phyloP scores from a whole-genome alignment of 2,888 invertebrate genomes.

The Drosophila lacicola region DNA sequence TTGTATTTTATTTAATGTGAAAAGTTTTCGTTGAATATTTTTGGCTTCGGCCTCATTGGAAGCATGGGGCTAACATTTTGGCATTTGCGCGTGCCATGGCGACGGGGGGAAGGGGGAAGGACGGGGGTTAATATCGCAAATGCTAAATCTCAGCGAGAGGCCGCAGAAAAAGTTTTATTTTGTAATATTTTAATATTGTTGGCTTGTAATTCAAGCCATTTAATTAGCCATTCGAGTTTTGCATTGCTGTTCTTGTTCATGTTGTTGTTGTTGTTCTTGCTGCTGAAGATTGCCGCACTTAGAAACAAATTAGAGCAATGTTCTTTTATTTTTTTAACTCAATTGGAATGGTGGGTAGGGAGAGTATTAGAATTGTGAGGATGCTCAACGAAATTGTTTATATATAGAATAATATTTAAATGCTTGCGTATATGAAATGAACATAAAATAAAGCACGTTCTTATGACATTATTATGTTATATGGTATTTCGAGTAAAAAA shows the following conservation, averaged over 20 bases:
- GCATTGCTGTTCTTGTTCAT: slow-evolving; percentile 30
- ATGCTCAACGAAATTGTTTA: no score
- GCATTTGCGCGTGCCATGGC: slow-evolving; percentile 4
- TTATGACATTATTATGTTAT: no score
- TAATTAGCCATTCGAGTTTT: slow-evolving; percentile 75
- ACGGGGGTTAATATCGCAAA: slow-evolving; percentile 32
- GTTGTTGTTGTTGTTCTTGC: slow-evolving; percentile 17
- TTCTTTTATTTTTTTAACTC: slow-evolving; percentile 15
- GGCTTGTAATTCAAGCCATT: slow-evolving; percentile 75
- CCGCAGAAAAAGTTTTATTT: slow-evolving; percentile 69
- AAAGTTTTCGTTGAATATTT: slow-evolving; percentile 76
- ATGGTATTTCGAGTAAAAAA: no score
- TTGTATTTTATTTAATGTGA: slow-evolving; percentile 82
- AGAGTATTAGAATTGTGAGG: no score
- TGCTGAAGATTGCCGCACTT: slow-evolving; percentile 62
- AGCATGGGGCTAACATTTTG: slow-evolving; percentile 7
- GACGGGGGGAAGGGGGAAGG: neutral
- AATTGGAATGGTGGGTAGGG: slow-evolving; percentile 9
- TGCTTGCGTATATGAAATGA: no score
- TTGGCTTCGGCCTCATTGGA: slow-evolving; percentile 53
- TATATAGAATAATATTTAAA: no score
- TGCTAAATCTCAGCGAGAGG: slow-evolving; percentile 52
- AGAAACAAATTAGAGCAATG: slow-evolving; percentile 75
- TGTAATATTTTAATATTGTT: slow-evolving; percentile 81
- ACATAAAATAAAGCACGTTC: no score